Percentiles rank a stretch among this genome's conserved stretches.
These are phyloP conservation scores for Ginglymostoma cirratum DNA, from an alignment of 2,113 vertebrate genomes.

Conservation along the genomic window DNA sequence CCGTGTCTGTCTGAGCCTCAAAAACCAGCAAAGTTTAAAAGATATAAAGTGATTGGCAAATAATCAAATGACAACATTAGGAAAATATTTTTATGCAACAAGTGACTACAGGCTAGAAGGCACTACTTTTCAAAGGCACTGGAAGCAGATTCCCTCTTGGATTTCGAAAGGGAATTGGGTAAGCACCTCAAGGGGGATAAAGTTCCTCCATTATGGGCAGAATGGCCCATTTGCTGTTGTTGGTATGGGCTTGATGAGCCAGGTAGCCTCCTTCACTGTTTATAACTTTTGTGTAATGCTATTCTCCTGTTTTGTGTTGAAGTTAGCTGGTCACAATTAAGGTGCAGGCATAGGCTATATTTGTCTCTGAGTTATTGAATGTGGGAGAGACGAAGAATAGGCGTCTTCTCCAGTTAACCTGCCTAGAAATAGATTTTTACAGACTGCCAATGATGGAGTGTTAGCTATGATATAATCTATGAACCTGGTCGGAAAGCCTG, in stretches of 20 bases:
- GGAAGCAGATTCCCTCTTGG: not conserved
- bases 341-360: not conserved
- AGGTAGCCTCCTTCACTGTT: not conserved
- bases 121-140: not conserved
- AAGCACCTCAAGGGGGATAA: not conserved
- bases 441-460: not conserved
- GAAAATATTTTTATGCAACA: not conserved
- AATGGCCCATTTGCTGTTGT: not conserved
- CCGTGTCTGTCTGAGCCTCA: not conserved
- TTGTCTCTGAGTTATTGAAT: not conserved
- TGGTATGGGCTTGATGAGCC: not conserved
- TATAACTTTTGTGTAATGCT: not conserved
- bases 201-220: not conserved
- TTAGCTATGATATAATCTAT: not conserved
- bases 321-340: not conserved
- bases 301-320: not conserved
- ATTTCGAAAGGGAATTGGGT: not conserved
- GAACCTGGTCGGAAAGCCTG: not conserved
- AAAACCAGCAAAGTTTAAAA: not conserved
- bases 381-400: not conserved
- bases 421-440: not conserved
- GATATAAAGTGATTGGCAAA: not conserved
- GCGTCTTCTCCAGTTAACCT: not conserved
- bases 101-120: not conserved
- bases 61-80: not conserved